Evolutionary conservation across 2,888 invertebrate species (phyloP).

Genomic region (Tinea semifulvella): DNA sequence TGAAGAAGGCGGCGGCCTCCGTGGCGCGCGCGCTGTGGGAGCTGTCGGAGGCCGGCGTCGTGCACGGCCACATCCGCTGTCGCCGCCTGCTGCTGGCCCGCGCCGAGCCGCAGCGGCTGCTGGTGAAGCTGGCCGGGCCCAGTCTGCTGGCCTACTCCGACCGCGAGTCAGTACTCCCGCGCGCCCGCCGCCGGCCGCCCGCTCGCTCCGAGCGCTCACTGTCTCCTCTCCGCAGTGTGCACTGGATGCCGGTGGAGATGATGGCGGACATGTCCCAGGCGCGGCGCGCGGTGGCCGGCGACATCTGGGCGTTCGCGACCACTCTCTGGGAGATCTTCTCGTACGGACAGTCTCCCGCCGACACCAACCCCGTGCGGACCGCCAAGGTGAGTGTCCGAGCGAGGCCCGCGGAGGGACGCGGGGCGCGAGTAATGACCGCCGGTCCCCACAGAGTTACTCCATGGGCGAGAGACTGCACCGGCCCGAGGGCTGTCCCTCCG

Average conservation of each 20-base stretch:
- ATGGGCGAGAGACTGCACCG: slow-evolving; percentile 74
- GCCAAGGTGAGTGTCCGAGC: slow-evolving; percentile 50
- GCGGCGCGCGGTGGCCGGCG: slow-evolving; percentile 74
- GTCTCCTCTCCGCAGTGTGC: slow-evolving; percentile 67
- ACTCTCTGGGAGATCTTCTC: slow-evolving; percentile 94
- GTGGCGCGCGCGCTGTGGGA: slow-evolving; percentile 88
- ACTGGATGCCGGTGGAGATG: slow-evolving; percentile 91
- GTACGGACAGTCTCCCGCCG: slow-evolving; percentile 68
- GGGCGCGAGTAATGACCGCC: no score
- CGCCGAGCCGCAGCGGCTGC: slow-evolving; percentile 72
- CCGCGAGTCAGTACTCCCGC: slow-evolving; percentile 72
- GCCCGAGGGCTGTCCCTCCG: slow-evolving; percentile 74
- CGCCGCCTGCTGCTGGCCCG: slow-evolving; percentile 81
- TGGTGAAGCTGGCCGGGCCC: slow-evolving; percentile 85
- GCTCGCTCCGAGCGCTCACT: no score
- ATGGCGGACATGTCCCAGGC: slow-evolving; percentile 74
- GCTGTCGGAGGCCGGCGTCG: slow-evolving; percentile 82
- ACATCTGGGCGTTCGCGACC: slow-evolving; percentile 92
- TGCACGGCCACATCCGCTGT: slow-evolving; percentile 88
- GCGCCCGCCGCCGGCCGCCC: no score
- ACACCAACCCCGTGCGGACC: slow-evolving; percentile 51
- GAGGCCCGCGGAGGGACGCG: no score
- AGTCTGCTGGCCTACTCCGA: slow-evolving; percentile 72
- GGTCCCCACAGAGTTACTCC: slow-evolving; percentile 71
- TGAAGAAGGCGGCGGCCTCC: slow-evolving; percentile 83